Percentiles rank a stretch among this genome's conserved stretches.
These are phyloP conservation scores for Nemotelus nigrinus DNA, from an alignment of 2,888 invertebrate genomes.

Conservation along the genomic window DNA sequence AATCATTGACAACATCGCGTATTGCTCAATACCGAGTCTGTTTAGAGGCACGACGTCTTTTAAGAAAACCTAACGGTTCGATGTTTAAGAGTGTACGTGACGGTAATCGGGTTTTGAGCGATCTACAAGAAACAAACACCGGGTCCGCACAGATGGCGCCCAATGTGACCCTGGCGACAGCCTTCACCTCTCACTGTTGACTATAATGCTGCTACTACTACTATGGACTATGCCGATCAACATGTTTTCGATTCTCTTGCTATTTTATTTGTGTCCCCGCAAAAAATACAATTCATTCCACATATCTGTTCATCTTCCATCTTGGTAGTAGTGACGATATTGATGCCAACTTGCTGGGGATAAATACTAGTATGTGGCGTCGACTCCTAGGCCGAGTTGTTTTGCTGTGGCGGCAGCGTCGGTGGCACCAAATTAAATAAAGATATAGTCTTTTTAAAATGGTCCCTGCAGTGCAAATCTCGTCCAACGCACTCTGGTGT, in stretches of 20 bases:
- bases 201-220: background rate
- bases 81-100: slow-evolving; percentile 2
- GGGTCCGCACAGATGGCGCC: slow-evolving; percentile 21
- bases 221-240: background rate
- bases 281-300: background rate
- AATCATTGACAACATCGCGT: slow-evolving; percentile 11
- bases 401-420: background rate
- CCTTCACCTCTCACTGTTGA: slow-evolving; percentile 25
- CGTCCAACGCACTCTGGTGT: slow-evolving; percentile 11
- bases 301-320: background rate
- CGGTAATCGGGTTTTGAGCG: background rate
- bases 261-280: background rate
- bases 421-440: background rate
- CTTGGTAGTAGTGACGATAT: background rate
- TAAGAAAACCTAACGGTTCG: background rate
- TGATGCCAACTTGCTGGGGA: background rate
- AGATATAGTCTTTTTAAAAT: slow-evolving; percentile 4
- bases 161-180: slow-evolving; percentile 15
- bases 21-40: background rate
- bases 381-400: too few relatives aligned
- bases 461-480: slow-evolving; percentile 7
- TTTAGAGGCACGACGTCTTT: slow-evolving; percentile 3
- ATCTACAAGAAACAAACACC: slow-evolving; percentile 4
- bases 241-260: background rate
- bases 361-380: background rate